Conservation (phyloP, 2,888 invertebrate genomes). For the Ariolimax columbianus region DNA sequence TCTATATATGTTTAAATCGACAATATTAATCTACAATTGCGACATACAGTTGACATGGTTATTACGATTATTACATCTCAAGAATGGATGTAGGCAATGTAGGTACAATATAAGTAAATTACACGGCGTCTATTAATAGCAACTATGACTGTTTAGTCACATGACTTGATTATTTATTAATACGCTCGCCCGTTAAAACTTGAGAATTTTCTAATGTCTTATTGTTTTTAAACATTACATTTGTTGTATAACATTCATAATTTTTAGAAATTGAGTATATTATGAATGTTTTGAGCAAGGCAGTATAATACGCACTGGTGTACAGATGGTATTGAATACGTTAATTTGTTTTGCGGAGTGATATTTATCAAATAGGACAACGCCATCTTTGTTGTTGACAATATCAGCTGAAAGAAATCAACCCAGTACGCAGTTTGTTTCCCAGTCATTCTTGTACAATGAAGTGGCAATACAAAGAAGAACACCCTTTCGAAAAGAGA, state of each 20-base stretch:
- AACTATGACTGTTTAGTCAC: neutral
- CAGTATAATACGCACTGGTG: neutral
- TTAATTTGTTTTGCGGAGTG: slow-evolving; percentile 7
- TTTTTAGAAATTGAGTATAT: neutral
- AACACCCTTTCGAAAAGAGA: slow-evolving; percentile 96
- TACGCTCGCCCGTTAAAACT: neutral
- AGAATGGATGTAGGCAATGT: too few relatives aligned
- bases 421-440: neutral
- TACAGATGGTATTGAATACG: neutral
- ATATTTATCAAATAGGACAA: neutral
- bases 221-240: neutral
- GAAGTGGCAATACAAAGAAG: slow-evolving; percentile 98
- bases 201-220: neutral
- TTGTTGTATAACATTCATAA: neutral
- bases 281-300: neutral
- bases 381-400: slow-evolving; percentile 46
- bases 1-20: too few relatives aligned
- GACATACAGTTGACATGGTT: too few relatives aligned
- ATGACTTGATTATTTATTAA: neutral
- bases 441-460: slow-evolving; percentile 80
- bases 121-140: too few relatives aligned
- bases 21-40: too few relatives aligned
- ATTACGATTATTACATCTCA: too few relatives aligned
- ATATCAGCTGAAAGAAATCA: neutral
- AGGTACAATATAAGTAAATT: too few relatives aligned